Evolutionary conservation across 1,140 invertebrate genomes (phyloP).

Genomic region (Caerostris extrusa): DNA sequence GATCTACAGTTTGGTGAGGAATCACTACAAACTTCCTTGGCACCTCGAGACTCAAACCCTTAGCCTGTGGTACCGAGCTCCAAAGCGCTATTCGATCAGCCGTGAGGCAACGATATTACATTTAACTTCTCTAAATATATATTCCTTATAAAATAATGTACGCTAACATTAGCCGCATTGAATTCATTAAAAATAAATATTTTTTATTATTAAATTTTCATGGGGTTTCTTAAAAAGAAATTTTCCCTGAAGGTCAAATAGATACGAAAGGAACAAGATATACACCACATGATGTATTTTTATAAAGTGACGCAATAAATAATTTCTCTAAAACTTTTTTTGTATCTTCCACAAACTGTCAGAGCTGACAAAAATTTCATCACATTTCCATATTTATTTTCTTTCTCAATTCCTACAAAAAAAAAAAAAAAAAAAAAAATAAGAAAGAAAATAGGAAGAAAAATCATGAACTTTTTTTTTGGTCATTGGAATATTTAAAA

Average conservation of each 20-base stretch:
- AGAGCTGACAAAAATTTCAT: constrained; percentile 56
- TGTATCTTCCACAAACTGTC: not conserved
- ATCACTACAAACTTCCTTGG: too few species aligned
- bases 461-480: not conserved
- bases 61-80: too few species aligned
- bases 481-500: constrained; percentile 55
- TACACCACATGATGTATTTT: not conserved
- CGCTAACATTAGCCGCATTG: too few species aligned
- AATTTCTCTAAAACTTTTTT: not conserved
- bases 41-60: too few species aligned
- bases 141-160: too few species aligned
- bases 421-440: not conserved
- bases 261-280: not conserved
- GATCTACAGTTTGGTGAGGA: too few species aligned
- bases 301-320: constrained; percentile 17
- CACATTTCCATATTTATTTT: constrained; percentile 41
- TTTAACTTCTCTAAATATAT: too few species aligned
- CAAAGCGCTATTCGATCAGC: too few species aligned
- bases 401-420: not conserved
- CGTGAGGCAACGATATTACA: too few species aligned
- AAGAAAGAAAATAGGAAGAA: too few species aligned
- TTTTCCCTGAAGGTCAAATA: not conserved
- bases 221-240: not conserved
- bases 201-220: not conserved
- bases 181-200: too few species aligned